Evolutionary conservation across 1,140 invertebrate genomes (phyloP).

Genomic region (Camponotus floridanus): DNA sequence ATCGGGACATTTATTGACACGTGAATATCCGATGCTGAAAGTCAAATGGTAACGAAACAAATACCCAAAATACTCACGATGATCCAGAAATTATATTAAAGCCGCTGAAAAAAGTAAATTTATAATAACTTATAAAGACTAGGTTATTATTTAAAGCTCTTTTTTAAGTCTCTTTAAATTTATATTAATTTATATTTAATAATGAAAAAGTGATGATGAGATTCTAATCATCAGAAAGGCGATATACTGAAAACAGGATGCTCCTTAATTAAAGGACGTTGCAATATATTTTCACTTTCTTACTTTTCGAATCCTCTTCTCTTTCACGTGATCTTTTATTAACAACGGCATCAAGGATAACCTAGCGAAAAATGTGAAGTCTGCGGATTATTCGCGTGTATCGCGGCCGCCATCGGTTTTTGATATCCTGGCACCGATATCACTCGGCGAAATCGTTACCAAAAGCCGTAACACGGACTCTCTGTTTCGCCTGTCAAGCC

Average conservation of each 20-base stretch:
- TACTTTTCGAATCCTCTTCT: not conserved
- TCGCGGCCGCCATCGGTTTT: constrained; percentile 65
- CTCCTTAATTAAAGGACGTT: not conserved
- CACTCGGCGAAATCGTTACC: constrained; percentile 82
- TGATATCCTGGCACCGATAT: constrained; percentile 82
- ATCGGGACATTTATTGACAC: not conserved
- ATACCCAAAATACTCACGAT: not conserved
- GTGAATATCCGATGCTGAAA: not conserved
- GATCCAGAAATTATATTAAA: not conserved
- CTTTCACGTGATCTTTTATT: not conserved
- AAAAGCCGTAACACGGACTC: constrained; percentile 80
- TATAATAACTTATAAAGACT: too few relatives aligned
- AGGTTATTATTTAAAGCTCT: too few relatives aligned
- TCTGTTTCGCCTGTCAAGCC: constrained; percentile 67
- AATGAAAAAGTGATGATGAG: not conserved
- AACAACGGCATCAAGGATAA: not conserved
- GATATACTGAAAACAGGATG: not conserved
- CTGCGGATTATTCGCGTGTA: constrained; percentile 47
- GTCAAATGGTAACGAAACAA: not conserved
- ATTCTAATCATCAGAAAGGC: not conserved
- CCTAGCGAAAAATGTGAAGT: constrained; percentile 6
- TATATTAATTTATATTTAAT: not conserved
- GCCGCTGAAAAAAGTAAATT: too few relatives aligned
- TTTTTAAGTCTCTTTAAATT: not conserved
- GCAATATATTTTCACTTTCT: not conserved